Evolutionary conservation across 2,888 invertebrate genomes (phyloP), one percentile per base, ranked within the genome.

Genomic region (Thymelicus sylvestris): DNA sequence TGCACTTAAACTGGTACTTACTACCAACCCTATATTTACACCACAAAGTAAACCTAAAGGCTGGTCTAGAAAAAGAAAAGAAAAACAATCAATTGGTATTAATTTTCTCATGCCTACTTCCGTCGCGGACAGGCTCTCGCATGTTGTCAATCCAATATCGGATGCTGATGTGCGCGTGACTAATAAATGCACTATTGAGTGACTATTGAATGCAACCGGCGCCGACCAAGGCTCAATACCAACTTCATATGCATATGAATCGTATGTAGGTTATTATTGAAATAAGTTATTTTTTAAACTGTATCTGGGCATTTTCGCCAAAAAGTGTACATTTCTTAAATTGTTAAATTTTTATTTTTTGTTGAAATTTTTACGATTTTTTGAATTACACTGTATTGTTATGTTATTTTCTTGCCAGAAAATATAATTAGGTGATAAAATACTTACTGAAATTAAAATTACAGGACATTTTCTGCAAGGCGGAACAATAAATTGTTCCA

Each of bases 191-290:
- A 73, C 69, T 73, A 75, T 68, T 86, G 86, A 86, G 76, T 86
- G 87, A 86, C 85, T 81, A 78, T 77, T 86, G 84, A 87, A 87
- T 87, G 81, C 82, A 24, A 31, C 44, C 15, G 38, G 67, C 7
- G 39, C 47, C 47, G 68, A 52, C 64, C 50, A 39, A 52, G 64
- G 52, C 15, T 55, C 63, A 47, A 69, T 69, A 64, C 57, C 69
- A 67, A 67, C 63, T 67, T 66, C 44, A 65, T 59, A 72, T 66
- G 66, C 67, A 63, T 64, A 67, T 62, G 39, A 38, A 24, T 15
- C 52, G 52, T 57, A 69, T 69, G 64, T 71, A 44, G 66, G 65
- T 71, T 66, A 66, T 70, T 60, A 57, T 71, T 50, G 44, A 59
- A 65, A 71, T 71, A 71, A 69, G 63, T 71, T 61, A 60, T 44